Evolutionary conservation across 2,113 vertebrate genomes (phyloP).

Genomic region (Phasianus colchicus): DNA sequence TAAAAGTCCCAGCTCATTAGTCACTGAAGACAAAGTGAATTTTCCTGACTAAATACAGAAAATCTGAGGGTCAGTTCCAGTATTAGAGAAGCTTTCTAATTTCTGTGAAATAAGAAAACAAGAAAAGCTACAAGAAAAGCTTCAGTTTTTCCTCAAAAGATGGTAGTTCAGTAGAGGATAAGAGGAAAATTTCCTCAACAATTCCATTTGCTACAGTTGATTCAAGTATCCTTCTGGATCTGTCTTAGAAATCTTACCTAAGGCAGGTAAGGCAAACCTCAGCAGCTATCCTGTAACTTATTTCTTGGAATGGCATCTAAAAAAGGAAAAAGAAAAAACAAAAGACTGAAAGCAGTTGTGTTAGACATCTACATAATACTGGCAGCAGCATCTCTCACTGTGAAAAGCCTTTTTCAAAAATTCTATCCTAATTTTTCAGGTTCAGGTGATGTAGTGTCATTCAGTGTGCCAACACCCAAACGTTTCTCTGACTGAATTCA

Average conservation of each 20-base stretch:
- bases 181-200: slow-evolving; percentile 1
- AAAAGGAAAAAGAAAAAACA: too few species aligned
- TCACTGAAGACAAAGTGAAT: slow-evolving; percentile 42
- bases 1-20: slow-evolving; percentile 19
- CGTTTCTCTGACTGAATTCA: not conserved
- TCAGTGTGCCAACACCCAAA: not conserved
- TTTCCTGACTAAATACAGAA: slow-evolving; percentile 24
- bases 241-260: not conserved
- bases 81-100: not conserved
- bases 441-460: not conserved
- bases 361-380: not conserved
- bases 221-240: not conserved
- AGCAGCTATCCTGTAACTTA: not conserved
- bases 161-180: not conserved
- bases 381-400: not conserved
- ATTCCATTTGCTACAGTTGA: not conserved
- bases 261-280: not conserved
- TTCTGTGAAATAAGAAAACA: not conserved
- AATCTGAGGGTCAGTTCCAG: not conserved
- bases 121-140: not conserved
- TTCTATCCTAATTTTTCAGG: slow-evolving; percentile 11
- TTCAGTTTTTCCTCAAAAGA: not conserved
- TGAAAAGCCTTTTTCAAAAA: not conserved
- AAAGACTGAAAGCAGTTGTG: not conserved
- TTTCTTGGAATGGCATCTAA: not conserved